These are phyloP conservation scores for Bilobella aurantiaca DNA, from an alignment of 1,140 invertebrate species.

Conservation along the genomic window DNA sequence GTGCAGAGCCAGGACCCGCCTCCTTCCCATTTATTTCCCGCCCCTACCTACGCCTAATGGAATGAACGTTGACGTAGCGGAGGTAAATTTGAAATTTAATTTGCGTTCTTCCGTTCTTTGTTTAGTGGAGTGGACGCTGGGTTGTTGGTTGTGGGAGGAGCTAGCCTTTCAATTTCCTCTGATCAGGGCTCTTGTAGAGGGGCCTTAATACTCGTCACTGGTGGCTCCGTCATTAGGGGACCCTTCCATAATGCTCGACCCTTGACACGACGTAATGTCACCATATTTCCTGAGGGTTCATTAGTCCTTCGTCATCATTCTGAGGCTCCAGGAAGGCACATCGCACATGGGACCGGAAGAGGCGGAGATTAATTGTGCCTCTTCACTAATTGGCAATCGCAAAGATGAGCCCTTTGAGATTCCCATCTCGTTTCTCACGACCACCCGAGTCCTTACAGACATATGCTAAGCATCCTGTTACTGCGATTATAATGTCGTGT, in stretches of 20 bases:
- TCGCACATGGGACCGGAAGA: neutral
- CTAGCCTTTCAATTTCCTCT: too few species aligned
- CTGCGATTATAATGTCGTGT: too few species aligned
- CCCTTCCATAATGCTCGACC: too few species aligned
- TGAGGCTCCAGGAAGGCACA: too few species aligned
- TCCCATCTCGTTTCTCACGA: neutral
- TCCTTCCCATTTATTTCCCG: neutral
- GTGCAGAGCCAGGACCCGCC: neutral
- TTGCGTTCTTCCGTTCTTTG: constrained; percentile 4
- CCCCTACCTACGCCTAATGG: neutral
- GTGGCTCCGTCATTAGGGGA: neutral
- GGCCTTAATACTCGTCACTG: too few species aligned
- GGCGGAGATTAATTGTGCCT: neutral
- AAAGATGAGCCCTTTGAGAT: neutral
- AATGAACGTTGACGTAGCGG: neutral
- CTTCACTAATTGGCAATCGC: constrained; percentile 1
- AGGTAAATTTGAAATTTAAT: too few species aligned
- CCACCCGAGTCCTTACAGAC: neutral
- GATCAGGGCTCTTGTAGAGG: too few species aligned
- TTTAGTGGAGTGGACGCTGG: neutral
- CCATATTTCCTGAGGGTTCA: too few species aligned
- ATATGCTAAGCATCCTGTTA: neutral
- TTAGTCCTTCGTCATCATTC: too few species aligned
- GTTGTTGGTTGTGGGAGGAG: too few species aligned
- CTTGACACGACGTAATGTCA: too few species aligned